These are phyloP conservation scores for Monochamus saltuarius DNA, from an alignment of 1,140 invertebrate species.

Conservation along the genomic window DNA sequence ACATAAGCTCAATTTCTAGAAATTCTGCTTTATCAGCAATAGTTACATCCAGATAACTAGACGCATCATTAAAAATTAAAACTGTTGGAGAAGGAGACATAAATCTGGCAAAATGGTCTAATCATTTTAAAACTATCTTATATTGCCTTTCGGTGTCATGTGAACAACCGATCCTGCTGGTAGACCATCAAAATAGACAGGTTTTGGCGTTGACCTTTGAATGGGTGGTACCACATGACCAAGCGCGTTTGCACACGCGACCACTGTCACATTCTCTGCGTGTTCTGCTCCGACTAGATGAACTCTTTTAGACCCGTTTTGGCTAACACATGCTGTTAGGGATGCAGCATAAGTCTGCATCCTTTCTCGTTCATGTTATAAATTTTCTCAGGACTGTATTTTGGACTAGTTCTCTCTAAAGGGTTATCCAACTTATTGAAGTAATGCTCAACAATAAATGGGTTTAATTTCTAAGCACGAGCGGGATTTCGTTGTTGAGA, in stretches of 20 bases:
- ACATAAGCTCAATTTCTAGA: slow-evolving; percentile 44
- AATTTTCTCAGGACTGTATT: too few relatives aligned
- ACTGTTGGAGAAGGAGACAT: too few relatives aligned
- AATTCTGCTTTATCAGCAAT: slow-evolving; percentile 41
- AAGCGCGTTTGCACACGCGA: slow-evolving; percentile 46
- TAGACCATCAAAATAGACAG: slow-evolving; percentile 39
- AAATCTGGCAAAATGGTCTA: too few relatives aligned
- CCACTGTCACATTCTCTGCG: slow-evolving; percentile 46
- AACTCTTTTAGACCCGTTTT: slow-evolving; percentile 42
- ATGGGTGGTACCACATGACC: slow-evolving; percentile 47
- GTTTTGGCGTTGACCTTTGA: slow-evolving; percentile 46
- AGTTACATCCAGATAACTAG: slow-evolving; percentile 16
- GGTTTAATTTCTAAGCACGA: too few relatives aligned
- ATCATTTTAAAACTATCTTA: slow-evolving; percentile 14
- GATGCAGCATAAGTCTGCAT: too few relatives aligned
- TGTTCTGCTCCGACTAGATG: slow-evolving; percentile 44
- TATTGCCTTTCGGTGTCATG: slow-evolving; percentile 48
- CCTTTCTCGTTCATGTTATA: too few relatives aligned
- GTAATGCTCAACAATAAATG: too few relatives aligned
- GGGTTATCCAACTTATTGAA: too few relatives aligned
- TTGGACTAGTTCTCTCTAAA: too few relatives aligned
- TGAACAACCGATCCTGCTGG: slow-evolving; percentile 37
- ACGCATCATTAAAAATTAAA: too few relatives aligned
- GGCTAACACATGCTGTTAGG: background rate
- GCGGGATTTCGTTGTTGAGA: too few relatives aligned